Percentiles rank a stretch among this genome's conserved stretches.
These are phyloP conservation scores for Leptodactylus fallax DNA, from an alignment of 2,797 vertebrate genomes.

Conservation along the genomic window DNA sequence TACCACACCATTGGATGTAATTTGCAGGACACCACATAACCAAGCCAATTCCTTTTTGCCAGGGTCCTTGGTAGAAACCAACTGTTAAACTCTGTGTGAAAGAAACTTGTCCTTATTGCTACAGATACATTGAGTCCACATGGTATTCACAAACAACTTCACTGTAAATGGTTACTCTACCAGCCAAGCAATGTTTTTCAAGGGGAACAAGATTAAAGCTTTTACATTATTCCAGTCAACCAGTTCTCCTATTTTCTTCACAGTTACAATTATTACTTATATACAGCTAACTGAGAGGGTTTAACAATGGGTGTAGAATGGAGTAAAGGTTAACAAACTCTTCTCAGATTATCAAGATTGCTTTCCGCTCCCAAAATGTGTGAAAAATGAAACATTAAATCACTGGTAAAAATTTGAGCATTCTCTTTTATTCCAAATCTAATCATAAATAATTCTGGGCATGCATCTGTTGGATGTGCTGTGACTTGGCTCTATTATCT, in stretches of 20 bases:
- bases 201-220: background rate
- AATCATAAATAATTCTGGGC: constrained; percentile 60
- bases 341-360: background rate
- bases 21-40: too few species aligned
- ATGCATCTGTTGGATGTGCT: constrained; percentile 53
- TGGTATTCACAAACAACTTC: background rate
- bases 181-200: background rate
- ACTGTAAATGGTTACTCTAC: background rate
- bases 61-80: background rate
- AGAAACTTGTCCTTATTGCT: background rate
- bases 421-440: constrained; percentile 38
- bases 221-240: background rate
- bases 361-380: background rate
- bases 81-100: background rate
- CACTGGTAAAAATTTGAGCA: constrained; percentile 28
- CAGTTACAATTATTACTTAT: background rate
- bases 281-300: background rate
- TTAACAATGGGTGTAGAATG: background rate
- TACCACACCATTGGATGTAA: too few species aligned
- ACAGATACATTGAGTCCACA: background rate
- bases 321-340: background rate
- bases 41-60: too few species aligned
- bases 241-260: background rate
- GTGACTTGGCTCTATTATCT: constrained; percentile 48
- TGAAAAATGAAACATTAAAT: constrained; percentile 35